Base-by-base conservation (phyloP, 2,888 invertebrate genomes). In the Himalopsyche japonica region DNA sequence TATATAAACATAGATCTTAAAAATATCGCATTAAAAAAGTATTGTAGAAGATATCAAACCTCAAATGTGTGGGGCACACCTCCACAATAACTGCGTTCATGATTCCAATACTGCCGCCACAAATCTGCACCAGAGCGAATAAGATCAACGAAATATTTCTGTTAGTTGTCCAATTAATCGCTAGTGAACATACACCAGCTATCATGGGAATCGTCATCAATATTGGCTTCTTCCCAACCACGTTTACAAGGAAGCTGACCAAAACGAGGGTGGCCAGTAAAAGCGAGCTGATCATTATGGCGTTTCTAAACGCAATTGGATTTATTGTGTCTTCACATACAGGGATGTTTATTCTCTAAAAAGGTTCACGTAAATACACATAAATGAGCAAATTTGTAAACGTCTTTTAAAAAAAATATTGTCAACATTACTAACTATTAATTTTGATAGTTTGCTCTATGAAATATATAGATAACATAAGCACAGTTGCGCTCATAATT, bases 271-370 rank as follows among this genome's bases (percentile, higher is more conserved):
- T 94, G 0, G 94, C 88, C 32, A 95, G 92, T 88, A 95, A 95
- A 6, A 93, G 93, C 0, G 92, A 91, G 0, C 95, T 96, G 87
- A 95, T 94, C 86, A 93, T 92, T 86, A 95, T 92, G 79, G 96
- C 94, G 79, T 94, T 94, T 88, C 93, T 90, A 88, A 95, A 95
- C 3, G 95, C 94, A 0, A 91, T 90, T 0, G 92, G 90, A 88
- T 95, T 94, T 86, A 95, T 93, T 0, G 91, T 90, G 47, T 92
- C 91, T 37, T 91, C 90, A 88, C 95, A 95, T 34, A 80, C 48
- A 24, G 30, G 18, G 0, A 80, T 24, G 12, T 88, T 87, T 27
- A 64, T 89, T 89, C 57, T 89, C 88, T 1, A 88, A 87, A 43
- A 43, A 15, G 0, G 7, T 8, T 37, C 0, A 37, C 7, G 37